Percentiles rank a stretch among this genome's conserved stretches.
These are phyloP conservation scores for Trichopoda pennipes DNA, from an alignment of 2,888 invertebrate species.

Conservation along the genomic window DNA sequence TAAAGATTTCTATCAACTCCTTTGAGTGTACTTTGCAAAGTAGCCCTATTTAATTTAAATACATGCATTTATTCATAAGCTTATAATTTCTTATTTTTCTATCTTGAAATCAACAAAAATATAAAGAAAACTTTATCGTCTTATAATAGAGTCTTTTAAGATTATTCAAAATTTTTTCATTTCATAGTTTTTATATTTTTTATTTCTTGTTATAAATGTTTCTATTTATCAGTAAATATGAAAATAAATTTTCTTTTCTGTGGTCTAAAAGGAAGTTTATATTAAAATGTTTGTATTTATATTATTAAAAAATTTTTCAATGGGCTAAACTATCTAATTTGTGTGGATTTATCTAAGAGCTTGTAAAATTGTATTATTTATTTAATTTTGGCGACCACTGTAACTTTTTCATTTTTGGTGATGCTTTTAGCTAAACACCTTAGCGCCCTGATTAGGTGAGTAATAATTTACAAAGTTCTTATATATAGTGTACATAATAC, in stretches of 20 bases:
- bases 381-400: too few species aligned
- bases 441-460: too few species aligned
- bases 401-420: too few species aligned
- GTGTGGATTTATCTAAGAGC: too few species aligned
- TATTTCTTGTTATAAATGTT: neutral
- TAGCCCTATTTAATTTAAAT: conserved; percentile 62
- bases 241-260: neutral
- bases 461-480: too few species aligned
- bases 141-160: conserved; percentile 12
- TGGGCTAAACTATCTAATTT: too few species aligned
- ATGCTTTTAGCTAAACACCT: too few species aligned
- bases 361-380: too few species aligned
- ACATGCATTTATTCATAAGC: conserved; percentile 62
- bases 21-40: conserved; percentile 37
- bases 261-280: neutral
- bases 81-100: conserved; percentile 41
- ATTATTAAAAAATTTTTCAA: too few species aligned
- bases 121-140: conserved; percentile 20
- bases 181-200: neutral
- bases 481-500: too few species aligned
- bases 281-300: neutral
- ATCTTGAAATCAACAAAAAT: conserved; percentile 13
- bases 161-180: conserved; percentile 35
- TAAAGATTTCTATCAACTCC: conserved; percentile 42
- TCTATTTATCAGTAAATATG: neutral